These are phyloP conservation scores for Heterotis niloticus DNA, from an alignment of 2,113 vertebrate genomes.

Conservation along the genomic window DNA sequence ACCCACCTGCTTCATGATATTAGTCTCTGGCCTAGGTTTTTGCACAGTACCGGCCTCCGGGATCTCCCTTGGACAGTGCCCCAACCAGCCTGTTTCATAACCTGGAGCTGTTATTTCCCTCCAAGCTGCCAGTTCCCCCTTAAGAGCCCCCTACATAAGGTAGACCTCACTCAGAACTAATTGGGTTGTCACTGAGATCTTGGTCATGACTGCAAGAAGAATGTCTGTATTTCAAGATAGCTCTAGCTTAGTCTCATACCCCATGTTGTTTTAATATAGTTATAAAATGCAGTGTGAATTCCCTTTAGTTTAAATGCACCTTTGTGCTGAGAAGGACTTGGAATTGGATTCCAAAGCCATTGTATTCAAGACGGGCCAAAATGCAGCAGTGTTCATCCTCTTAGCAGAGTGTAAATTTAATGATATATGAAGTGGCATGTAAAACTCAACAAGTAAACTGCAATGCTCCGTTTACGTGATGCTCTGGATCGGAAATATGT, in stretches of 20 bases:
- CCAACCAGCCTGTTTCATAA: conserved; percentile 2
- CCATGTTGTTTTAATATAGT: conserved; percentile 31
- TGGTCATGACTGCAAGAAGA: conserved; percentile 34
- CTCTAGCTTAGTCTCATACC: background rate
- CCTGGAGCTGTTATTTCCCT: background rate
- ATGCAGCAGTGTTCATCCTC: background rate
- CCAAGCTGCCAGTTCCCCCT: conserved; percentile 9
- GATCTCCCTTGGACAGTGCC: background rate
- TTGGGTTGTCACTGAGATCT: conserved; percentile 35
- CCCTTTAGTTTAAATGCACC: conserved; percentile 25
- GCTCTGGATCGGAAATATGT: background rate
- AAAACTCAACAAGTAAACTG: no score
- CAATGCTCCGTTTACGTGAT: background rate
- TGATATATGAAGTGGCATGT: background rate
- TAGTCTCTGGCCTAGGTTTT: background rate
- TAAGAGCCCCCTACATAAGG: background rate
- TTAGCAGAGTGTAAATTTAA: background rate
- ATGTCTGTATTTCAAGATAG: conserved; percentile 31
- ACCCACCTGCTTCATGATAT: no score
- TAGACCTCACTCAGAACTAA: conserved; percentile 28
- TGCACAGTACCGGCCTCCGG: background rate
- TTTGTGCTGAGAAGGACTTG: conserved; percentile 41
- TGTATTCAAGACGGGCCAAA: conserved; percentile 20
- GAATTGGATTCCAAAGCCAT: conserved; percentile 32
- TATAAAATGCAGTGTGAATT: conserved; percentile 41